phyloP scores from a whole-genome alignment of 2,797 vertebrate species.

The Ambastaia sidthimunki region DNA sequence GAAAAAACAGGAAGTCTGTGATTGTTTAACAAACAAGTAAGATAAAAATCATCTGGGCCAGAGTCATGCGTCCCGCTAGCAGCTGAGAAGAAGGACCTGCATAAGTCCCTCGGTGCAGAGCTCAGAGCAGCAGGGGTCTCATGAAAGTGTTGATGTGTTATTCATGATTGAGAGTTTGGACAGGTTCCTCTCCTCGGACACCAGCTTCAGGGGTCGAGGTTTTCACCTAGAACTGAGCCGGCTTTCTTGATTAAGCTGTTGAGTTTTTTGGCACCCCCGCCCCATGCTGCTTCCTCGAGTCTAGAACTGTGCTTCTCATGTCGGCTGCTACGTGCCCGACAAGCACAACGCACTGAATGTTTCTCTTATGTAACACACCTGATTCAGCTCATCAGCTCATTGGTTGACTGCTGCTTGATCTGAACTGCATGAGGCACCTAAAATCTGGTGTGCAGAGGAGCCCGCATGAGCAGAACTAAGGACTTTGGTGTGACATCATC shows the following conservation, averaged over 20 bases:
- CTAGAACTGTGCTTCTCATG: neutral
- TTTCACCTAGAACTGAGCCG: neutral
- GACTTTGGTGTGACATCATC: neutral
- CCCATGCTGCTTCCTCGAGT: neutral
- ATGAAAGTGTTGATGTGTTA: neutral
- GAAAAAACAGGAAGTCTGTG: neutral
- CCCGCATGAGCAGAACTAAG: neutral
- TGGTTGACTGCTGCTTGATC: neutral
- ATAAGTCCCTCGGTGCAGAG: neutral
- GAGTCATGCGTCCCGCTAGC: neutral
- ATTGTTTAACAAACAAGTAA: slow-evolving; percentile 24
- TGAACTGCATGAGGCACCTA: neutral
- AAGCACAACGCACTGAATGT: neutral
- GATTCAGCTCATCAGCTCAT: neutral
- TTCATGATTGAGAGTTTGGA: neutral
- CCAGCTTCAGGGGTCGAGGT: neutral
- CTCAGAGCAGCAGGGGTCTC: neutral
- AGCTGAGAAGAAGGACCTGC: neutral
- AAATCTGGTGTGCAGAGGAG: neutral
- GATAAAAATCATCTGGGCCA: neutral
- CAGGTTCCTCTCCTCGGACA: neutral
- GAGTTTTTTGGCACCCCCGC: neutral
- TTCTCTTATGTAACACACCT: slow-evolving; percentile 1
- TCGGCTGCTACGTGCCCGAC: neutral
- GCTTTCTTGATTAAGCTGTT: slow-evolving; percentile 7